phyloP scores from a whole-genome alignment of 2,888 invertebrate genomes.

The Brachycybe producta region DNA sequence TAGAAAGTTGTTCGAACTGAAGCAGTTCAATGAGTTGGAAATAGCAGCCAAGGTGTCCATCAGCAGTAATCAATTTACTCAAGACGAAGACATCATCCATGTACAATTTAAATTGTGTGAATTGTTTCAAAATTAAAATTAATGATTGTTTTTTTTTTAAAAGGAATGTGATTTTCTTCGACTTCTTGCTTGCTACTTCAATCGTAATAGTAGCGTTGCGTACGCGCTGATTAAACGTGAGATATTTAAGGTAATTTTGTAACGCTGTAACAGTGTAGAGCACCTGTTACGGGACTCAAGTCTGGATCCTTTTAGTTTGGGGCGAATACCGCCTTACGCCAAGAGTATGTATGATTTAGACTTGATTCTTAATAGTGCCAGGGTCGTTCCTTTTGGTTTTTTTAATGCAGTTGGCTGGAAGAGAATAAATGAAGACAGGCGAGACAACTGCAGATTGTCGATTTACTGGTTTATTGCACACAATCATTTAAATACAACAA shows the following conservation, averaged over 20 bases:
- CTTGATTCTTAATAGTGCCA: too few relatives aligned
- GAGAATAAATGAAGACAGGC: too few relatives aligned
- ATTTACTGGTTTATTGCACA: too few relatives aligned
- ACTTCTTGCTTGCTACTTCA: conserved; percentile 53
- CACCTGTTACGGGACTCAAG: too few relatives aligned
- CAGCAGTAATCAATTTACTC: conserved; percentile 36
- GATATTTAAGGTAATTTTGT: conserved; percentile 10
- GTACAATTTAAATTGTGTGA: not conserved
- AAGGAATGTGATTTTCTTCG: conserved; percentile 35
- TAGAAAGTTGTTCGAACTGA: conserved; percentile 40
- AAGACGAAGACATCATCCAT: not conserved
- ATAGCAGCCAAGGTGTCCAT: conserved; percentile 63
- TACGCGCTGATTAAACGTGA: conserved; percentile 34
- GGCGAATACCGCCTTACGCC: too few relatives aligned
- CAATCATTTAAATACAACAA: too few relatives aligned
- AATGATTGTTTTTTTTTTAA: conserved; percentile 15
- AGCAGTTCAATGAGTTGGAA: conserved; percentile 53
- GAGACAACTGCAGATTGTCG: too few relatives aligned
- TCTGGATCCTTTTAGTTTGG: too few relatives aligned
- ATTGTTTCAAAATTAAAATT: conserved; percentile 1
- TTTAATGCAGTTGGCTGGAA: too few relatives aligned
- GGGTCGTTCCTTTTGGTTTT: too few relatives aligned
- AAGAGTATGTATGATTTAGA: too few relatives aligned
- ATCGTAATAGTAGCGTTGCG: conserved; percentile 57
- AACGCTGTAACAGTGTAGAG: too few relatives aligned